Base-by-base conservation (phyloP, 2,113 vertebrate species). In the Leuciscus idus region DNA sequence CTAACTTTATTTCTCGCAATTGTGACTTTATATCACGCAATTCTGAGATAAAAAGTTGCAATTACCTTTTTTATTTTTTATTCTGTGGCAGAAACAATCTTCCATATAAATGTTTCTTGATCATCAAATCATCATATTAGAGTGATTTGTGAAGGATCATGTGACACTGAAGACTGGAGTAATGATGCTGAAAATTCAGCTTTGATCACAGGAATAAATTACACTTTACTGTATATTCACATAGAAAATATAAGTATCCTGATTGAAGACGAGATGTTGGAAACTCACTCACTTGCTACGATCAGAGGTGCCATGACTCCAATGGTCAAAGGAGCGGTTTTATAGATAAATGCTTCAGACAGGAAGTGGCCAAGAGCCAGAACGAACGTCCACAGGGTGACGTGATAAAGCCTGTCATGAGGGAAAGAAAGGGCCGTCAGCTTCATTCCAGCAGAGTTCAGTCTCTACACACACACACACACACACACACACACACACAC, bases 371-470 rank as follows among this genome's bases (percentile, higher is more conserved):
- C 96, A 81, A 99, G 90, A 26, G 97, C 98, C 85, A 99, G 91
- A 77, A 98, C 92, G 94, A 99, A 99, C 21, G 98, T 98, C 95
- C 96, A 97, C 23, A 99, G 94, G 0, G 98, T 98, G 94, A 98
- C 94, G 91, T 98, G 95, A 91, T 99, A 99, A n/a, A 99, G 95
- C 89, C 98, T 99, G 92, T 55, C 52, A 81, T 23, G 74, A 43
- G 1, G 12, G 3, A 19, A 64, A 19, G 86, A 46, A 74, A 12
- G 39, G 36, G n/a, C 36, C 33, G 33, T 8, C 10, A 43, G 68
- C 68, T 23, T 43, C 8, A 23, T 23, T 39, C 33, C 33, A 72
- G 68, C 19, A 15, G 10, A 10, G 84, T 39, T 36, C 33, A 72
- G 3, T 1, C 39, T 1, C 39, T 3, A 28, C 57, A 66, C 62